These are phyloP conservation scores for Agrochola litura DNA, from an alignment of 2,888 invertebrate genomes.

Conservation along the genomic window DNA sequence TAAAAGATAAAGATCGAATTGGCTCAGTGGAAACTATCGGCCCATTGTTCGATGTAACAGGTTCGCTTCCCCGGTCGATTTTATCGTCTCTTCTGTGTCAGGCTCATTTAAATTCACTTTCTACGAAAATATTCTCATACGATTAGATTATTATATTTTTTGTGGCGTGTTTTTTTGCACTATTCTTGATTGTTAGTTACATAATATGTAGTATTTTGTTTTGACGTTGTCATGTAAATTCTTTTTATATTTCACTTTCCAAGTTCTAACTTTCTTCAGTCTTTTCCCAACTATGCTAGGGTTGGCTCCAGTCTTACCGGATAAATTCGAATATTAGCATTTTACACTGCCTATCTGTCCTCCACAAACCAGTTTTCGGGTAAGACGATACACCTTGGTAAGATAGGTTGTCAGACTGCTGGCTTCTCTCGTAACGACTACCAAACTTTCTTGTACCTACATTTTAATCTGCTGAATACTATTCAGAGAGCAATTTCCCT, in stretches of 20 bases:
- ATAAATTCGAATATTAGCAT: neutral
- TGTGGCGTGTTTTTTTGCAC: slow-evolving; percentile 6
- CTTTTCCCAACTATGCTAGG: neutral
- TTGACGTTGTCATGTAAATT: neutral
- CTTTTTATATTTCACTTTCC: neutral
- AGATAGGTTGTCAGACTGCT: neutral
- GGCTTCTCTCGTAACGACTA: neutral
- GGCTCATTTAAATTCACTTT: slow-evolving; percentile 68
- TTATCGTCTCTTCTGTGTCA: slow-evolving; percentile 59
- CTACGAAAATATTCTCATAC: slow-evolving; percentile 67
- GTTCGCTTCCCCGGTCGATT: slow-evolving; percentile 70
- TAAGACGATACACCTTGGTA: neutral
- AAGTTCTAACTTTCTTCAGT: neutral
- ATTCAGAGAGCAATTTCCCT: neutral
- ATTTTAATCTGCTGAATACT: neutral
- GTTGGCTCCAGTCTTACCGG: neutral
- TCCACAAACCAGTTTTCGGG: neutral
- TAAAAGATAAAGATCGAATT: slow-evolving; percentile 65
- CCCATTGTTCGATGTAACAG: slow-evolving; percentile 69
- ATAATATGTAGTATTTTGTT: neutral
- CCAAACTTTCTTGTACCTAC: neutral
- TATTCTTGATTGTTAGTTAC: neutral
- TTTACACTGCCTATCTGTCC: neutral
- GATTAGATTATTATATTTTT: slow-evolving; percentile 45
- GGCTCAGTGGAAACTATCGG: slow-evolving; percentile 69